Base-by-base conservation (phyloP, 1,140 invertebrate genomes). In the Drosophila pseudoobscura region DNA sequence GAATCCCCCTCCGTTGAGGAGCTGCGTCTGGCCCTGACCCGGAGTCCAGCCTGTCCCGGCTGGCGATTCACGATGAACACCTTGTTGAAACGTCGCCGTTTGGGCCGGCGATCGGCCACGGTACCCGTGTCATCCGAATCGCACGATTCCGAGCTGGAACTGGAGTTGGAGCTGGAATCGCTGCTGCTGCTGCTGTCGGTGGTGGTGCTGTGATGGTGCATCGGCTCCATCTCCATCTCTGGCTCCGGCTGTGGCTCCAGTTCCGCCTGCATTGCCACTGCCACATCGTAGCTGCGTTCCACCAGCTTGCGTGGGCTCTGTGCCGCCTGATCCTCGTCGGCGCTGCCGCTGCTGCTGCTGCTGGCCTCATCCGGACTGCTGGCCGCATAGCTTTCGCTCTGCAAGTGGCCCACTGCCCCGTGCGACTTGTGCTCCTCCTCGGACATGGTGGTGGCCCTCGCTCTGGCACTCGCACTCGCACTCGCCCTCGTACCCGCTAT, bases 41-140 rank as follows among this genome's bases (percentile, higher is more conserved):
- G 17, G 7, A 13, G 22, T 1, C 45, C 75, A 0, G 58, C 74
- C n/a, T 64, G 64, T 4, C 75, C 75, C 3, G 58, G 79, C 41
- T 84, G 76, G 0, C 79, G 76, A 77, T 96, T 96, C 1, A 96
- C 95, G 0, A 96, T 93, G 76, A 96, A 96, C 0, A 96, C 95
- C 15, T 94, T 93, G 0, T 95, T 95, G 80, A 96, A 96, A 17
- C 93, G 92, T 11, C 94, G 94, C 0, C 94, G 92, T 11, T 94
- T 94, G n/a, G 92, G 91, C 3, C 91, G 60, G 0, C 91, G 76
- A 73, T 91, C 84, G 9, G 80, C 88, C 29, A 91, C 85, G 0
- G 87, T 89, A n/a, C 91, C 84, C 2, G 90, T 91, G 35, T 91
- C 89, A 56, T 91, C 91, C 0, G 88, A 88, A 46, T 91, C 91